Base-by-base conservation (phyloP, 2,888 invertebrate genomes). In the Tridacna gigas region DNA sequence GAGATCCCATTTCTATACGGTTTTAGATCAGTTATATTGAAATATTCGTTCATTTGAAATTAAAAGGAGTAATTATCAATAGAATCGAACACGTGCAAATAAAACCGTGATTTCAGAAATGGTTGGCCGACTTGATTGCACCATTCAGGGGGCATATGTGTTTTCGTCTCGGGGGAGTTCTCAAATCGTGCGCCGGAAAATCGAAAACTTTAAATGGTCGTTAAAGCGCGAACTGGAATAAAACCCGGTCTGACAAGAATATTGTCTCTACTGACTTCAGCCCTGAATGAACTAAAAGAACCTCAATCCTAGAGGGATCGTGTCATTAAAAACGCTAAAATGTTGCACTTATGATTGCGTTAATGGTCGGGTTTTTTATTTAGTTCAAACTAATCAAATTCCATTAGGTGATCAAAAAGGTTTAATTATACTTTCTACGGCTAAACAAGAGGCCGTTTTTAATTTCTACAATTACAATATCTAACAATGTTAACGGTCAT, bases 201-300 rank as follows among this genome's bases (percentile, higher is more conserved):
- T 84, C 76, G 84, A 84, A 84, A 84, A 84, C 84, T 84, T 84
- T 84, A 84, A 84, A 81, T 84, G 84, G 81, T 84, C 79, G 84
- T 84, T 84, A 81, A 84, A 71, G 76, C 76, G 69, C 60, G 28
- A 78, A 84, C 69, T 74, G 75, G 78, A 78, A 77, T 76, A 80
- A 75, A 80, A 80, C 80, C 75, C 75, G 71, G 61, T 60, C 67
- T 69, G 63, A 76, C 78, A 37, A 74, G 80, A 77, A 71, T 69
- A 47, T 67, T 71, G 80, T 67, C 74, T 77, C 76, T 37, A 74
- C 51, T 76, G 75, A 67, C 69, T 25, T 71, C 75, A 74, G 65
- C 77, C 66, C 66, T 79, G 74, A 74, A 20, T 65, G 37, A 56
- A 80, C 74, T 74, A 75, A 74, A 63, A 84, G 80, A 47, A 74